Evolutionary conservation across 2,797 vertebrate species (phyloP), one percentile per base, ranked within the genome.

Genomic region (Eulemur albifrons): DNA sequence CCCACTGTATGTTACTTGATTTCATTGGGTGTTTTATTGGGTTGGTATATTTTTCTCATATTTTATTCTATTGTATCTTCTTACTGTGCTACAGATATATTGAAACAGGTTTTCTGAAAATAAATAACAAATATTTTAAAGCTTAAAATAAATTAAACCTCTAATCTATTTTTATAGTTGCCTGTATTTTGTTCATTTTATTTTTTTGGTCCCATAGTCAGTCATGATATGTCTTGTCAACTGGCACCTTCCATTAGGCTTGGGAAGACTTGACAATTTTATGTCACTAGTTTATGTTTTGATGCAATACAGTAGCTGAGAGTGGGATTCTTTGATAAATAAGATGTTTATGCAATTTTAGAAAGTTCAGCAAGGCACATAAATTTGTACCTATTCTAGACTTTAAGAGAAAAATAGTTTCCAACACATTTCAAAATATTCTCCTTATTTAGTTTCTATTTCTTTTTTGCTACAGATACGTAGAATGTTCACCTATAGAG

Each of bases 61-160:
- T 52, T 96, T 57, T 80, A 85, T 77, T 61, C 45, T 30, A 35
- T n/a, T 69, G 18, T 80, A 23, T 92, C n/a, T 75, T 43, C 70
- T 88, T 50, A 45, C 18, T 52, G 5, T 72, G 65, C 23, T 90
- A 11, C 21, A 69, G 45, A 69, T 79, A 32, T 21, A 81, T 45
- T 94, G 63, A 91, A 96, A 70, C 32, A 9, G 25, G 0, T 43
- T 93, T 85, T 81, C 45, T 92, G n/a, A 84, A 45, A 94, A 73
- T 61, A 87, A 90, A 87, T 87, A 79, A 70, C 61, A 73, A 93
- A 52, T 82, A 77, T 90, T 96, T 95, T 88, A 50, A 75, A 82
- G 48, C 30, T 89, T 76, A 52, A 50, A n/a, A 54, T 73, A 95
- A 91, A 67, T 88, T 21, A 82, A 75, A 87, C n/a, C 17, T 54